phyloP scores from a whole-genome alignment of 2,113 vertebrate genomes.

The Neoarius graeffei region DNA sequence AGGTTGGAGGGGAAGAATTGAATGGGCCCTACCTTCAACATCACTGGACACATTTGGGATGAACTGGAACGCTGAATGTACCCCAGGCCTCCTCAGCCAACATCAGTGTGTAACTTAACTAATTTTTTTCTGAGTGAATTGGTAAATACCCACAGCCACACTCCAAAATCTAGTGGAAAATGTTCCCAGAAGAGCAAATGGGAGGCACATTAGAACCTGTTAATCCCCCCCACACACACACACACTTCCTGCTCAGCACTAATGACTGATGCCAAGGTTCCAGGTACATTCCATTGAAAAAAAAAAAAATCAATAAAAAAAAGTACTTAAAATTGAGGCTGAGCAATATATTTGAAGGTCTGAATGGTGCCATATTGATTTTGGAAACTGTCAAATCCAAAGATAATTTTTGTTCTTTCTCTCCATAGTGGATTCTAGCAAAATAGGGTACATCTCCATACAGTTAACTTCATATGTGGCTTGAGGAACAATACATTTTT shows the following conservation, averaged over 20 bases:
- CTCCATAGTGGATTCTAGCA: not conserved
- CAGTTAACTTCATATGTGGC: not conserved
- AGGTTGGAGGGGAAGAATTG: no score
- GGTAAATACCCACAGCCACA: not conserved
- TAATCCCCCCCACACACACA: not conserved
- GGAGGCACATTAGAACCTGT: not conserved
- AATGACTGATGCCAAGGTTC: not conserved
- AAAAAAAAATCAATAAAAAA: not conserved
- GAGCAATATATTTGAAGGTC: not conserved
- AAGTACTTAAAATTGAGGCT: not conserved
- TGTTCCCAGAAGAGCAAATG: not conserved
- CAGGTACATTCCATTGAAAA: not conserved
- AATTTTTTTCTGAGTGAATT: not conserved
- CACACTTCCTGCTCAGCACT: not conserved
- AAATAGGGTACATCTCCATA: not conserved
- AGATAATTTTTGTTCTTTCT: constrained; percentile 31
- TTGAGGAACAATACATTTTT: not conserved
- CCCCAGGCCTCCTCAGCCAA: not conserved
- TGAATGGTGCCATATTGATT: not conserved
- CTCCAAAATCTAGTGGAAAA: not conserved
- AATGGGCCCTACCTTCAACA: no score
- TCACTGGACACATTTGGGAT: not conserved
- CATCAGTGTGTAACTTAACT: not conserved
- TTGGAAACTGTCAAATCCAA: constrained; percentile 13
- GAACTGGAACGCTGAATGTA: not conserved